Base-by-base conservation (phyloP, 2,113 vertebrate species). In the Entosphenus tridentatus region DNA sequence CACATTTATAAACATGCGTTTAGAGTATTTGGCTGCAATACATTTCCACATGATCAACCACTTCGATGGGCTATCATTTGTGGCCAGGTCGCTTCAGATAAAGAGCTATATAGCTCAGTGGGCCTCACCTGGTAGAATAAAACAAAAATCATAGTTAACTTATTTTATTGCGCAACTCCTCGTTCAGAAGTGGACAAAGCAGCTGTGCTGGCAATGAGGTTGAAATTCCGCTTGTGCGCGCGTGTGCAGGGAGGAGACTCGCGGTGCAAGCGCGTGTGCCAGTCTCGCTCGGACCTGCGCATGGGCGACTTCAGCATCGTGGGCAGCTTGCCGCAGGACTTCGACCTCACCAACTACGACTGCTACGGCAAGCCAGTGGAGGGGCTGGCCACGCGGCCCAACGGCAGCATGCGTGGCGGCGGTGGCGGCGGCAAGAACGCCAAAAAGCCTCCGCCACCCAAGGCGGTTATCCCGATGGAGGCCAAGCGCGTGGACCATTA, bases 221-320 rank as follows among this genome's bases (percentile, higher is more conserved):
- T 39, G 6, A 39, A 39, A 39, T 39, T 65, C 9, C 10, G n/a
- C 62, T 65, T 65, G 62, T 65, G 21, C 62, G n/a, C 10, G n/a
- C 62, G n/a, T 10, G n/a, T 11, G n/a, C 62, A 65, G 62, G 62
- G 10, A 16, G 62, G n/a, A 16, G 62, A 65, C n/a, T n/a, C 62
- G 21, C 62, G 62, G n/a, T 65, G 21, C 62, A 65, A 65, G 62
- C 62, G 62, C n/a, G 92, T 98, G 72, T 98, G 89, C 76, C 96
- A 90, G 18, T 98, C 93, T 2, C 96, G 96, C 78, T 98, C 93
- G 10, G 93, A 98, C 76, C 80, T 98, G 77, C 82, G 91, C 77
- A 88, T 90, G 75, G 95, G 91, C 68, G 93, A 98, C 78, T 97
- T 98, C 82, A 98, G 93, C 83, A 98, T 98, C 2, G 92, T 98